Conservation (phyloP, 1,140 invertebrate species). For the Megathymus violae region DNA sequence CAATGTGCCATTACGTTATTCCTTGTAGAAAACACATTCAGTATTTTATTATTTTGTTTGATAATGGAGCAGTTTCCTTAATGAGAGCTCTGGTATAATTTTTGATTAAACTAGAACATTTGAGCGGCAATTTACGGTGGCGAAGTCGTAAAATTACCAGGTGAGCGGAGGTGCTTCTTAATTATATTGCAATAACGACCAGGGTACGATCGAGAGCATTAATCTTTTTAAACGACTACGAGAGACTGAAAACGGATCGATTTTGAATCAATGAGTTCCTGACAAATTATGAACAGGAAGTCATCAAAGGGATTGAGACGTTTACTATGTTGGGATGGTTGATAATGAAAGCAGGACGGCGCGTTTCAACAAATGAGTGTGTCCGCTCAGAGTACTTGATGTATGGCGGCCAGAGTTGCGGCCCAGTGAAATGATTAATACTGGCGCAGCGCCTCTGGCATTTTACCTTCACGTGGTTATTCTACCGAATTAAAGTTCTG, state of each 20-base stretch:
- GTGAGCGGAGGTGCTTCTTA: constrained; percentile 70
- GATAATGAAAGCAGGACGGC: constrained; percentile 69
- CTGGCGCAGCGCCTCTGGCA: constrained; percentile 39
- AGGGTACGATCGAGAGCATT: constrained; percentile 61
- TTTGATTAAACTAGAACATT: constrained; percentile 66
- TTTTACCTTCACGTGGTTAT: constrained; percentile 36
- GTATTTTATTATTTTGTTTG: constrained; percentile 37
- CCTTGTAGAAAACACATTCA: constrained; percentile 36
- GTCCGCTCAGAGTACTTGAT: constrained; percentile 66
- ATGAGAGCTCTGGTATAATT: constrained; percentile 51
- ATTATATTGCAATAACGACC: constrained; percentile 76
- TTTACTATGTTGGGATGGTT: constrained; percentile 68
- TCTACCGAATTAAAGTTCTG: constrained; percentile 54
- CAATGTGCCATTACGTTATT: constrained; percentile 49
- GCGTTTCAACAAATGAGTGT: constrained; percentile 69
- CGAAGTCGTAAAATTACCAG: constrained; percentile 58
- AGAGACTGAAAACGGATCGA: constrained; percentile 53
- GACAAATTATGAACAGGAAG: constrained; percentile 68
- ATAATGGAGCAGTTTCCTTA: not conserved
- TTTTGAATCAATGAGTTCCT: constrained; percentile 50
- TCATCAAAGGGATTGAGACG: constrained; percentile 76
- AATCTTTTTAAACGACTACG: constrained; percentile 65
- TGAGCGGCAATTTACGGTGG: constrained; percentile 53
- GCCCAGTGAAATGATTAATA: constrained; percentile 73
- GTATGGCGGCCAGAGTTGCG: constrained; percentile 55